A percentile compares a stretch with the other conserved stretches of the same genome.
These are phyloP conservation scores for Sinelater perroti DNA, from an alignment of 2,888 invertebrate genomes.

Conservation along the genomic window DNA sequence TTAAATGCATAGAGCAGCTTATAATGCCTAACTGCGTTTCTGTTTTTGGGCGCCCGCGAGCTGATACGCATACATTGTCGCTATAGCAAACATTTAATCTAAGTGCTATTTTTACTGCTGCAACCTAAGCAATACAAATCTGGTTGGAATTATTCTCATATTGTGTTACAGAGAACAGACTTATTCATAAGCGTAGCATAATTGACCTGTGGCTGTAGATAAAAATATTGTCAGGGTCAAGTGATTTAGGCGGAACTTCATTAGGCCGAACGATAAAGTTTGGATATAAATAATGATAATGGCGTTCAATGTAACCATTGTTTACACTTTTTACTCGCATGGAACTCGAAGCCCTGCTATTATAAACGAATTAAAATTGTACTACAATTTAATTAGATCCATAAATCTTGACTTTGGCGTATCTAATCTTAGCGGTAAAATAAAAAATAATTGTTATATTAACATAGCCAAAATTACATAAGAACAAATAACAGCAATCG, in stretches of 20 bases:
- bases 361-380: not conserved
- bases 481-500: too few species aligned
- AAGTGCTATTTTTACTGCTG: too few species aligned
- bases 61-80: conserved; percentile 14
- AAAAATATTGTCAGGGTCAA: conserved; percentile 11
- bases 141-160: too few species aligned
- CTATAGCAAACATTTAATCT: conserved; percentile 6
- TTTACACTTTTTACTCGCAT: conserved; percentile 8
- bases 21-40: conserved; percentile 22
- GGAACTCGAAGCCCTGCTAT: not conserved
- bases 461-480: too few species aligned
- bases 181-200: too few species aligned
- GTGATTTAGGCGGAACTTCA: conserved; percentile 2
- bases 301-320: conserved; percentile 5
- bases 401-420: too few species aligned
- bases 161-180: too few species aligned
- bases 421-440: too few species aligned
- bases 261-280: not conserved
- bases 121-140: too few species aligned
- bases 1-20: conserved; percentile 25
- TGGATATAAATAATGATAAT: conserved; percentile 9
- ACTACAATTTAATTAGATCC: too few species aligned
- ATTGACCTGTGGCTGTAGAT: conserved; percentile 8
- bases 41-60: conserved; percentile 13
- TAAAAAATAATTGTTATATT: too few species aligned